Evolutionary conservation across 1,140 invertebrate species (phyloP), one percentile per base, ranked within the genome.

Genomic region (Camponotus pennsylvanicus): DNA sequence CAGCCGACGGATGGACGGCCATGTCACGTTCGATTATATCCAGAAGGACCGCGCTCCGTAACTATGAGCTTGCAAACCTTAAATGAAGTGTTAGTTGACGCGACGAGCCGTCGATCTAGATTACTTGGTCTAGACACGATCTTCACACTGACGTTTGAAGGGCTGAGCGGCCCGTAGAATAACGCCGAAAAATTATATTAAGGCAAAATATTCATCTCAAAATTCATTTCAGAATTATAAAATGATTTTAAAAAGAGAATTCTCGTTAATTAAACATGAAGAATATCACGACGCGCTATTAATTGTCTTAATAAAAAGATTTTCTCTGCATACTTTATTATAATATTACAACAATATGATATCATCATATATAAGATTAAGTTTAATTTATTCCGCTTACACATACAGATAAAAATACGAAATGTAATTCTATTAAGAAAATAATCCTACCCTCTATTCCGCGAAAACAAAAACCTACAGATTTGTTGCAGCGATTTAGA

Each of bases 21-120:
- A 76, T 89, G 84, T 89, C 88, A 78, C 87, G 87, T 87, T 89
- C 88, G 88, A 89, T 90, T 83, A 82, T 82, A 82, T 82, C 40
- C 77, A 82, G 52, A 52, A 82, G 77, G 76, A 57, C 73, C 52
- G n/a, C 40, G 37, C 49, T 66, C 45, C 61, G 63, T 80, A 67
- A 64, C 55, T 49, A 71, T 57, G 32, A 78, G 84, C 52, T 76
- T 64, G 40, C 66, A 27, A 71, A 40, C 59, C 73, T 71, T 59
- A 61, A 69, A 86, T 70, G 67, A 69, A 75, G 64, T 63, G 42
- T 13, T 86, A 75, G 82, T 89, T 90, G 86, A 89, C 66, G 70
- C 42, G 69, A 63, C 63, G 32, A 79, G 52, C 59, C 61, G 85
- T 69, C 85, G 63, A 86, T 86, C 85, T 63, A 82, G 76, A 80